Percentiles rank a stretch among this genome's conserved stretches.
phyloP scores from a whole-genome alignment of 2,888 invertebrate species.

The Orchesella flavescens region DNA sequence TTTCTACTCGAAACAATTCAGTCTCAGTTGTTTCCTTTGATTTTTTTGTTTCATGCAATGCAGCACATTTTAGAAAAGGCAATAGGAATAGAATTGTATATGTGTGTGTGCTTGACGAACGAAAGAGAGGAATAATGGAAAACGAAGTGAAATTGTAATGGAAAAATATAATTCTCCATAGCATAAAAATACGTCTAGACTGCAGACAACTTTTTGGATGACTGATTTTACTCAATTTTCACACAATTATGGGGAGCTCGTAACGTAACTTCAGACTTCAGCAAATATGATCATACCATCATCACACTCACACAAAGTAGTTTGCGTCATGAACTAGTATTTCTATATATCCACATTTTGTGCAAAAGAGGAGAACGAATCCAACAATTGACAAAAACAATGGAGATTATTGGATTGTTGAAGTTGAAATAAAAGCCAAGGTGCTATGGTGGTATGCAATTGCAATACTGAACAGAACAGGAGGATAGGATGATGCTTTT shows the following conservation, averaged over 20 bases:
- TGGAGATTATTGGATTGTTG: no score
- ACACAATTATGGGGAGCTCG: conserved; percentile 51
- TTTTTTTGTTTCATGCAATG: background rate
- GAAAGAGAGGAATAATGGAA: background rate
- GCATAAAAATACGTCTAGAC: conserved; percentile 45
- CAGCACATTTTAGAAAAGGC: background rate
- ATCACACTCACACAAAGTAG: no score
- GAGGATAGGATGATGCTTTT: no score
- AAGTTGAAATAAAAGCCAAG: no score
- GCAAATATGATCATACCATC: no score
- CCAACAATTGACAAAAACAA: no score
- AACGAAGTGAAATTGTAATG: background rate
- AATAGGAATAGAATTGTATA: background rate
- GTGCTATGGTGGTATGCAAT: no score
- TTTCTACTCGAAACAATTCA: conserved; percentile 40
- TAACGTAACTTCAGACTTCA: background rate
- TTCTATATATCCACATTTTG: no score
- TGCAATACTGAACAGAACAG: no score
- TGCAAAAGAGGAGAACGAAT: no score
- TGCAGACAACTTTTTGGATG: conserved; percentile 59
- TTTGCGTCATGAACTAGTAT: no score
- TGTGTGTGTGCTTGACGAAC: background rate
- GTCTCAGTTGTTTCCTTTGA: background rate
- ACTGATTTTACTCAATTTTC: conserved; percentile 57
- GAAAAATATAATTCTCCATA: background rate